Percentiles rank a stretch among this genome's conserved stretches.
Evolutionary conservation across 2,797 vertebrate species (phyloP).

Genomic region (Coendou prehensilis): DNA sequence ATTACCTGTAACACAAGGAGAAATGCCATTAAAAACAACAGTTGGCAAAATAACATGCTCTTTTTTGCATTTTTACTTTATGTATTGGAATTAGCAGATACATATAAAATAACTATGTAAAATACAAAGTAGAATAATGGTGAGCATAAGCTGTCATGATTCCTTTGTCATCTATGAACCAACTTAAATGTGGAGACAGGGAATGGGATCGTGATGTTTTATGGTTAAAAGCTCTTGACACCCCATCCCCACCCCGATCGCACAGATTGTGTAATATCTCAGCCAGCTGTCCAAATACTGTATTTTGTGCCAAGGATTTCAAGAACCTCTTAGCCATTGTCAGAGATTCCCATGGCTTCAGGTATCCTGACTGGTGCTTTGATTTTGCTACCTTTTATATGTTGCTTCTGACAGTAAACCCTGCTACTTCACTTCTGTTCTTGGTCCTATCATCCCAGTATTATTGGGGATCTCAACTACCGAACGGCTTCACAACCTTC

Average conservation of each 20-base stretch:
- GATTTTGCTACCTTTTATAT: not conserved
- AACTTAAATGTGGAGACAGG: not conserved
- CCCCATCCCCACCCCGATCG: not conserved
- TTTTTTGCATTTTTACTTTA: not conserved
- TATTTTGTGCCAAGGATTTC: not conserved
- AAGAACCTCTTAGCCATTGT: not conserved
- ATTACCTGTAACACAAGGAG: not conserved
- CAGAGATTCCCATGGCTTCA: not conserved
- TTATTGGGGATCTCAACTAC: not conserved
- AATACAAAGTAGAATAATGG: conserved; percentile 32
- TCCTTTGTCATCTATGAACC: not conserved
- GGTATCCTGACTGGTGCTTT: not conserved
- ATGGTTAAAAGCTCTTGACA: not conserved
- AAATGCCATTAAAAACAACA: not conserved
- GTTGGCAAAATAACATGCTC: not conserved
- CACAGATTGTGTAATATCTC: not conserved
- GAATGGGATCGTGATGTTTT: not conserved
- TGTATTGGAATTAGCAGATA: not conserved
- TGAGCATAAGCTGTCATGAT: not conserved
- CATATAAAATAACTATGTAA: not conserved
- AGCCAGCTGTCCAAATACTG: not conserved
- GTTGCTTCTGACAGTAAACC: not conserved
- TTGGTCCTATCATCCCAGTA: not conserved
- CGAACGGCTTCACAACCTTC: not conserved
- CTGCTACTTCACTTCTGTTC: not conserved